Base-by-base conservation (phyloP, 2,797 vertebrate species). In the Ptychobarbus kaznakovi region DNA sequence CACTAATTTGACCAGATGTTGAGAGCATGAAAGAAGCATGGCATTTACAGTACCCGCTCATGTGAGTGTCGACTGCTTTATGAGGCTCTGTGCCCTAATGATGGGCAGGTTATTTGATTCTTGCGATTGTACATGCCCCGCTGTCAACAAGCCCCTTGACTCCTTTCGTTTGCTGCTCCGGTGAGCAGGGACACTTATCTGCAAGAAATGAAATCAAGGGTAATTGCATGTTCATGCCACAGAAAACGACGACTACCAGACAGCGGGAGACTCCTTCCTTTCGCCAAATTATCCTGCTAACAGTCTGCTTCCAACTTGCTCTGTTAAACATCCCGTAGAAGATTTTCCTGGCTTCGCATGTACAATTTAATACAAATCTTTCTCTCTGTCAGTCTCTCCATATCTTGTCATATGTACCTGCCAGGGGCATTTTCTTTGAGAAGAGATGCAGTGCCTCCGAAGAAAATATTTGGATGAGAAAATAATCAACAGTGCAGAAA, bases 221-320 rank as follows among this genome's bases (percentile, higher is more conserved):
- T 93, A 94, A 94, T 94, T 92, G 91, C 93, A 92, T 93, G 93
- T 93, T 94, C 91, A 90, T 91, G 90, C 90, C 91, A 90, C 90
- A 92, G 92, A 94, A 91, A 93, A 92, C 89, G 91, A 91, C 91
- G 91, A 92, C 92, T 88, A 92, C 89, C 88, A 92, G 93, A 90
- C 92, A 94, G 93, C 91, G 89, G 93, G 91, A 93, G 92, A 91
- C 91, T 51, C 46, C 92, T 90, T 89, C 89, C 90, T 82, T 84
- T 84, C 90, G 89, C 90, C 93, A 94, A 92, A 94, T 93, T 92
- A 91, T 93, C 91, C 92, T 32, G 44, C 90, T 35, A 87, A 86
- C 90, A 92, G 92, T 92, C 91, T 91, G 90, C 90, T 90, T 90
- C 80, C 89, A 91, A 91, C 86, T 92, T 91, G 89, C 80, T 79